These are phyloP conservation scores for Pyrrhia umbra DNA, from an alignment of 2,888 invertebrate species.

Conservation along the genomic window DNA sequence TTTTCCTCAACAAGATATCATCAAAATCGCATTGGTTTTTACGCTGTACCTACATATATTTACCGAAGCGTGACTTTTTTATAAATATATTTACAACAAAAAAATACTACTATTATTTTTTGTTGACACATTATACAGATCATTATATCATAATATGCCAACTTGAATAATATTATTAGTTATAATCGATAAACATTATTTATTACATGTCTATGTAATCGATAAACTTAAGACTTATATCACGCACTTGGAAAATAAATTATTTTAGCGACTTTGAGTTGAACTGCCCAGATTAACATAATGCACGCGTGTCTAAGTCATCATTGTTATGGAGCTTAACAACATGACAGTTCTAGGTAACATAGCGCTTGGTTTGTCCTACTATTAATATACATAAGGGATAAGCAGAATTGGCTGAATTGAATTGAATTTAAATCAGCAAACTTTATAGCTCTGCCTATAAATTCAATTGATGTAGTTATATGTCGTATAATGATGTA, in stretches of 20 bases:
- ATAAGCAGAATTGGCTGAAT: no score
- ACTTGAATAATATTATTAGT: neutral
- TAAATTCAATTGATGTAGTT: no score
- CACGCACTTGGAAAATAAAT: neutral
- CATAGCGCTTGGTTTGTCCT: no score
- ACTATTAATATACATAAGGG: no score
- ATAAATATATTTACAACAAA: neutral
- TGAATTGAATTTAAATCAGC: no score
- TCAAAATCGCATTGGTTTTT: slow-evolving; percentile 41
- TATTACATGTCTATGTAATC: neutral
- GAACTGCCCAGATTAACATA: neutral
- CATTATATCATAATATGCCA: neutral
- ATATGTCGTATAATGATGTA: no score
- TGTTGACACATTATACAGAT: neutral
- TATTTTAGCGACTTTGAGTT: neutral
- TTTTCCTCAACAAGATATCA: slow-evolving; percentile 52
- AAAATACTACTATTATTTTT: neutral
- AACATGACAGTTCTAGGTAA: no score
- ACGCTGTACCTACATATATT: slow-evolving; percentile 7
- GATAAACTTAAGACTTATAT: neutral
- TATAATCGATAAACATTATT: neutral
- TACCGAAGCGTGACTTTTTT: slow-evolving; percentile 13
- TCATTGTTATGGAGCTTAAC: no score
- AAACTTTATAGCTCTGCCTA: no score
- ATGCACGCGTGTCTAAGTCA: no score